A percentile compares a stretch with the other conserved stretches of the same genome.
phyloP scores from a whole-genome alignment of 1,140 invertebrate species.

The Trichogramma pretiosum region DNA sequence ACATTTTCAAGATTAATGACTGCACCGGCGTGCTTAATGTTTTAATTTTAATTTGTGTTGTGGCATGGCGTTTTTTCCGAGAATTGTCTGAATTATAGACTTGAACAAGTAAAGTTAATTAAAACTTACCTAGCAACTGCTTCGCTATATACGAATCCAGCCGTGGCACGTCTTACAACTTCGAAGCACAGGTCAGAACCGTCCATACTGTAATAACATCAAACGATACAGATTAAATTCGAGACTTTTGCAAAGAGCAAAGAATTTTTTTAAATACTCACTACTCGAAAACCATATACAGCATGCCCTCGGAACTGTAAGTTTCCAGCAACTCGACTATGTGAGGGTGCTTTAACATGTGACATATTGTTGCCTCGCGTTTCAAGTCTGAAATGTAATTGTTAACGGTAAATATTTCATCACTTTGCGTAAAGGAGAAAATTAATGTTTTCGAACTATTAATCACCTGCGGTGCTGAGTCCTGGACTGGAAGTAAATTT shows the following conservation, averaged over 20 bases:
- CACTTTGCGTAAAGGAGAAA: background rate
- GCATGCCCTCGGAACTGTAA: slow-evolving; percentile 96
- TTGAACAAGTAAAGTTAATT: no score
- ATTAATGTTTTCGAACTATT: no score
- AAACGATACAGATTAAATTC: no score
- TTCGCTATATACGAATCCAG: slow-evolving; percentile 98
- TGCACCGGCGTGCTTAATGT: no score
- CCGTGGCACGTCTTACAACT: slow-evolving; percentile 87
- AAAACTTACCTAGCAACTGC: slow-evolving; percentile 86
- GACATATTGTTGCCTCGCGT: slow-evolving; percentile 96
- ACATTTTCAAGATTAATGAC: no score
- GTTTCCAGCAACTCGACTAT: slow-evolving; percentile 97
- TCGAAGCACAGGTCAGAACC: slow-evolving; percentile 97
- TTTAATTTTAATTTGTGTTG: no score
- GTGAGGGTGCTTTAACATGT: slow-evolving; percentile 97
- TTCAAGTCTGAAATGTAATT: slow-evolving; percentile 75
- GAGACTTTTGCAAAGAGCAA: no score
- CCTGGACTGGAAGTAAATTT: slow-evolving; percentile 94
- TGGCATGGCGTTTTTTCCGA: no score
- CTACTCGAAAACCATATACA: slow-evolving; percentile 99
- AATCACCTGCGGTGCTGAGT: slow-evolving; percentile 90
- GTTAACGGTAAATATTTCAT: background rate
- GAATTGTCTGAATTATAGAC: no score
- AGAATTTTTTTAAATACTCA: no score
- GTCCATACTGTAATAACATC: slow-evolving; percentile 78